Base-by-base conservation (phyloP, 2,797 vertebrate genomes). In the Craterocephalus amniculus region DNA sequence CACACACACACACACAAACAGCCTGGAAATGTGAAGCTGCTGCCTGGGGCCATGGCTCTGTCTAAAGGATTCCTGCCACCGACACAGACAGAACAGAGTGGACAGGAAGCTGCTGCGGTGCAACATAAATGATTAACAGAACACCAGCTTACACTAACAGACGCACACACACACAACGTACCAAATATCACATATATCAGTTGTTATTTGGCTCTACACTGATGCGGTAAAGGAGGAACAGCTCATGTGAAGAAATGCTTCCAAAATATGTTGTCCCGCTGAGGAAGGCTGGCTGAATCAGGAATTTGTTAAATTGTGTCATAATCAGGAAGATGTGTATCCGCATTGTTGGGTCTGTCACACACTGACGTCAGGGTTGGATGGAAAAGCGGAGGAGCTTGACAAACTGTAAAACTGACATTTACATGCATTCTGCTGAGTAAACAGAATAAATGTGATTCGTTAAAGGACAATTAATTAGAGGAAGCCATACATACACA, bases 31-130 rank as follows among this genome's bases (percentile, higher is more conserved):
- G 73, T 81, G 74, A 58, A 56, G 67, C 65, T 80, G 66, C 69
- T 29, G 74, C 79, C 63, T 14, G 29, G 51, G 78, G 85, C 74
- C 69, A 81, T 84, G 82, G 85, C 77, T 88, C 85, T 73, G 81
- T 84, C 83, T 85, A 79, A 88, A 90, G 84, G 80, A 90, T 91
- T 91, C 83, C 80, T 86, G 85, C 80, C 87, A 83, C 59, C 74
- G 76, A 74, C 32, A 67, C 72, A 63, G 59, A 70, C 35, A 36
- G 43, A 74, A 61, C 59, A 26, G 70, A 78, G 64, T 18, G 68
- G 75, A 80, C 79, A 71, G 79, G 72, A 83, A 80, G 76, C 69
- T 49, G 64, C 74, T 76, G 80, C 64, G 80, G 66, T 68, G 70
- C 54, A 74, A 74, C 80, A 87, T 81, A 88, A 82, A 87, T 79